phyloP scores from a whole-genome alignment of 2,888 invertebrate species.

The Gisinianus flammeolus region DNA sequence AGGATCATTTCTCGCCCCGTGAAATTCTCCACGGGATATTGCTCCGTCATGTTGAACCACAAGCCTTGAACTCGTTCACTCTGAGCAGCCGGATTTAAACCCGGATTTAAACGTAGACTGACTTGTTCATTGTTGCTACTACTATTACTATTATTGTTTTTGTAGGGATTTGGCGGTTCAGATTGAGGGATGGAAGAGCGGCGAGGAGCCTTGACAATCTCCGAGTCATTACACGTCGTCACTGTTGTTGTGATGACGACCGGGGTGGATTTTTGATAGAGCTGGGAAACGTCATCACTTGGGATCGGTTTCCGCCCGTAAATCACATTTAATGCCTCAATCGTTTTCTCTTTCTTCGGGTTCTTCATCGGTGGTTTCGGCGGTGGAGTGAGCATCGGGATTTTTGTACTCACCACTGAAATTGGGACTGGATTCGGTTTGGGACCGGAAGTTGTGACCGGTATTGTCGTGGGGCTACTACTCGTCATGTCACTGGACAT shows the following conservation, averaged over 20 bases:
- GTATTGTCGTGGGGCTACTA: background rate
- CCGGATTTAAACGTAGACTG: too few relatives aligned
- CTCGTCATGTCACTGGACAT: background rate
- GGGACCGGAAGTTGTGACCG: background rate
- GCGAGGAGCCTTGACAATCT: background rate
- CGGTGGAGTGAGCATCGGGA: too few relatives aligned
- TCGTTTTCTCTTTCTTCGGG: background rate
- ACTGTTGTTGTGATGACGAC: background rate
- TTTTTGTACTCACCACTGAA: too few relatives aligned
- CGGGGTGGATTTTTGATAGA: background rate
- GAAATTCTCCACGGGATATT: conserved; percentile 36
- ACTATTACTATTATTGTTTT: too few relatives aligned
- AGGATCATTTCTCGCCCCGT: conserved; percentile 7
- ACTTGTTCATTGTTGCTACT: too few relatives aligned
- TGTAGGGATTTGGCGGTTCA: too few relatives aligned
- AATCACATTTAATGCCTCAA: background rate
- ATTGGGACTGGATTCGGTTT: too few relatives aligned
- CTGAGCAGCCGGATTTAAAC: background rate
- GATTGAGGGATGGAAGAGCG: background rate
- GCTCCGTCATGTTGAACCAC: conserved; percentile 33
- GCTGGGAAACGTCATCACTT: background rate
- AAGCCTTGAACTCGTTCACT: conserved; percentile 13
- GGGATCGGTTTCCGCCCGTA: background rate
- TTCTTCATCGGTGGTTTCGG: background rate
- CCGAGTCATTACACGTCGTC: too few relatives aligned